A percentile compares a stretch with the other conserved stretches of the same genome.
Evolutionary conservation across 1,140 invertebrate genomes (phyloP).

Genomic region (Uloborus diversus): DNA sequence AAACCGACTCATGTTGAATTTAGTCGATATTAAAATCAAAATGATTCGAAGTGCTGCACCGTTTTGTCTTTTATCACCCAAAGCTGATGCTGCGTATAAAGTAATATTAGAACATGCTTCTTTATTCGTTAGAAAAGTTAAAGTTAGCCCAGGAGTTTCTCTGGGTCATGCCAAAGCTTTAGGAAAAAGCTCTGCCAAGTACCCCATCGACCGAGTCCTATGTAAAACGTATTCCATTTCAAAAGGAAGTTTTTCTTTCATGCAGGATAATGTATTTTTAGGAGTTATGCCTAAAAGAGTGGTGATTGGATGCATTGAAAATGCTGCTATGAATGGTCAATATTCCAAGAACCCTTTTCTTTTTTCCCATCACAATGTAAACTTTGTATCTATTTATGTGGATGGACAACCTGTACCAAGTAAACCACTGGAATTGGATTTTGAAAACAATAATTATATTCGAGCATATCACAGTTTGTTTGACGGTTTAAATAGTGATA

Average conservation of each 20-base stretch:
- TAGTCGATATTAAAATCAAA: slow-evolving; percentile 2
- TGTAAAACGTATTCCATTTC: slow-evolving; percentile 2
- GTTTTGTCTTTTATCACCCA: neutral
- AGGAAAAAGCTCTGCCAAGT: neutral
- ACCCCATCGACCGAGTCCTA: neutral
- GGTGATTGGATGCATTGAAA: neutral
- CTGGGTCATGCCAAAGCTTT: neutral
- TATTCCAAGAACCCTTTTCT: neutral
- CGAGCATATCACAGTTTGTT: slow-evolving; percentile 2
- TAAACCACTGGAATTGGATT: neutral
- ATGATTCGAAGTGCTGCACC: neutral
- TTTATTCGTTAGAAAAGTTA: neutral
- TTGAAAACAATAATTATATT: neutral
- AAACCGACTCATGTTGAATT: slow-evolving; percentile 5
- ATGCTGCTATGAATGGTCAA: neutral
- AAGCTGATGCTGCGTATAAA: neutral
- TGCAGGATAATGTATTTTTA: slow-evolving; percentile 27
- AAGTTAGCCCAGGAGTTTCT: slow-evolving; percentile 1
- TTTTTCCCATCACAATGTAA: neutral
- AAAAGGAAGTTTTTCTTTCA: neutral
- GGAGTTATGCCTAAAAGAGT: neutral
- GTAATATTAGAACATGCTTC: neutral
- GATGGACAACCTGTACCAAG: neutral
- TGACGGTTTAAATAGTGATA: neutral
- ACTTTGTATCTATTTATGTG: slow-evolving; percentile 1